Base-by-base conservation (phyloP, 1,140 invertebrate species). In the Leptestheria dahalacensis region DNA sequence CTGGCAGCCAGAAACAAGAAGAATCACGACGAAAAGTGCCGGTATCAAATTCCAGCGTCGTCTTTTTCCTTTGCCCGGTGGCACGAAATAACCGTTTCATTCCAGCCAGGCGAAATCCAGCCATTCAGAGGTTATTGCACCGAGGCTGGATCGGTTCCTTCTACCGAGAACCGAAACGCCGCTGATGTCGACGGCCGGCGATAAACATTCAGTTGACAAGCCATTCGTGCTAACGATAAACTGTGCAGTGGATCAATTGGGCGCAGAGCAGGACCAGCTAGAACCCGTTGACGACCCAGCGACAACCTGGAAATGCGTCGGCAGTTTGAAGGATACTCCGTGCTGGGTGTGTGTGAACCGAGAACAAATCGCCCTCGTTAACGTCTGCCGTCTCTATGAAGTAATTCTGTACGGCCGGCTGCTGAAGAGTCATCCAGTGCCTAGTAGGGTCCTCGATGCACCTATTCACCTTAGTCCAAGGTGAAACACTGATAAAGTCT, bases 1-100 rank as follows among this genome's bases (percentile, higher is more conserved):
- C 50, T 71, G 12, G 70, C 68, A 12, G 55, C 60, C 3, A 55
- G 20, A 6, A 55, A 55, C 26, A 55, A 55, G 26, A 24, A 55
- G 21, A 26, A 20, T 3, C 33, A 55, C 20, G 21, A 55, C 12
- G 53, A 41, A 41, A 6, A 41, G 6, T 41, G 33, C 33, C 33
- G 33, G 33, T 41, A 9, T 41, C 6, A 41, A 41, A 41, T 41
- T 15, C 15, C 6, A 9, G 6, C 33, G 15, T 41, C 33, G 1
- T 1, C 25, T 48, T 25, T 2, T 15, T 2, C 33, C 55, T 18
- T 2, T 61, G 20, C n/a, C n/a, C n/a, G n/a, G n/a, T n/a, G n/a
- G n/a, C n/a, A n/a, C n/a, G n/a, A n/a, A n/a, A n/a, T n/a, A n/a
- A n/a, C n/a, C n/a, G 51, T 51, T 41, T 57, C 55, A 48, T 52